Evolutionary conservation across 2,888 invertebrate species (phyloP).

Genomic region (Amphipyra berbera): DNA sequence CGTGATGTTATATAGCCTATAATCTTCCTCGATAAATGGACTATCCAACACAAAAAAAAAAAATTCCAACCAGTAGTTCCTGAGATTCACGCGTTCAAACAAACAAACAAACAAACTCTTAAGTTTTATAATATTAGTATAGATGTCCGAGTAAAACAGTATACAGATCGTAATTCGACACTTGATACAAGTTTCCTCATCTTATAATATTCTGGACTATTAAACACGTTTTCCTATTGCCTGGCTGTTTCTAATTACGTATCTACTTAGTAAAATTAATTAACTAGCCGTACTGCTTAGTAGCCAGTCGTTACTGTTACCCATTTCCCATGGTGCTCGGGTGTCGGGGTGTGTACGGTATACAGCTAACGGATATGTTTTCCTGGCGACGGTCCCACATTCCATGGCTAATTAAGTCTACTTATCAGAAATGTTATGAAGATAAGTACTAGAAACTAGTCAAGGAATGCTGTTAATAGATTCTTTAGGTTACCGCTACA

Average conservation of each 20-base stretch:
- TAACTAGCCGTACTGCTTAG: constrained; percentile 7
- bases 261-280: constrained; percentile 32
- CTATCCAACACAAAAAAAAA: too few relatives aligned
- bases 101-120: too few relatives aligned
- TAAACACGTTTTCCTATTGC: constrained; percentile 1
- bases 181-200: too few relatives aligned
- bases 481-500: neutral
- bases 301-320: constrained; percentile 43
- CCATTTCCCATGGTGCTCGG: constrained; percentile 48
- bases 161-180: too few relatives aligned
- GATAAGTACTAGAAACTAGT: neutral
- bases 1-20: too few relatives aligned
- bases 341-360: constrained; percentile 41
- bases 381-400: constrained; percentile 38
- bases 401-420: constrained; percentile 26
- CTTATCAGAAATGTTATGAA: constrained; percentile 13
- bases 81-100: too few relatives aligned
- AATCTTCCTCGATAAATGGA: too few relatives aligned
- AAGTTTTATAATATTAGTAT: too few relatives aligned
- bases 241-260: constrained; percentile 22
- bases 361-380: constrained; percentile 47
- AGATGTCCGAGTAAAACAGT: too few relatives aligned
- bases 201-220: neutral
- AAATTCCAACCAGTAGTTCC: too few relatives aligned
- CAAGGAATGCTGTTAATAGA: constrained; percentile 7